These are phyloP conservation scores for Parazoanthus atlanticus DNA, from an alignment of 92 coral and sea anemone species.

Conservation along the genomic window DNA sequence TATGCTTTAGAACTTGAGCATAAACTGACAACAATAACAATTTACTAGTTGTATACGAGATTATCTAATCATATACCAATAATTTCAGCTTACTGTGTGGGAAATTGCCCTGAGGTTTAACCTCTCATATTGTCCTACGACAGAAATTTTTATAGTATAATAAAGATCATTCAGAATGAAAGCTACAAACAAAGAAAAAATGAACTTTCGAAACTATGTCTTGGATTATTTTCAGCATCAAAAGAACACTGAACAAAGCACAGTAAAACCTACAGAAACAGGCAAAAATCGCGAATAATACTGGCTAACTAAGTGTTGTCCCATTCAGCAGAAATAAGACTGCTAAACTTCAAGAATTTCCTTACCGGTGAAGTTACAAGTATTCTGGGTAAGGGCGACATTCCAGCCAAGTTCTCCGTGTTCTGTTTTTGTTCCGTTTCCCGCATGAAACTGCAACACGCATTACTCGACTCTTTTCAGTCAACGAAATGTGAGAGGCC, in stretches of 20 bases:
- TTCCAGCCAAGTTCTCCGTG: background rate
- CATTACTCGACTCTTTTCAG: background rate
- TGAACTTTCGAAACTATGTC: background rate
- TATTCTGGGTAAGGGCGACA: slow-evolving; percentile 21
- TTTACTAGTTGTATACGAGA: background rate
- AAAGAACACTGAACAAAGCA: background rate
- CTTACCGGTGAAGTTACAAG: slow-evolving; percentile 32
- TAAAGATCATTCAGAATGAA: background rate
- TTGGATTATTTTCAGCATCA: background rate
- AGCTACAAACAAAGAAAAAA: too few relatives aligned
- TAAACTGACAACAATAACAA: background rate
- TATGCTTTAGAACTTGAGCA: background rate
- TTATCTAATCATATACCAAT: background rate
- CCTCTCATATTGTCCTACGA: background rate
- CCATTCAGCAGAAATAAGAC: background rate
- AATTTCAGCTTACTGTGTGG: background rate
- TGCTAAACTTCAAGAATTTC: background rate
- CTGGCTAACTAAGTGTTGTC: background rate
- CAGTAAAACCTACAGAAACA: background rate
- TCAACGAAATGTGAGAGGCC: background rate
- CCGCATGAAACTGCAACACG: background rate
- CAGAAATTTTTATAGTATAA: background rate
- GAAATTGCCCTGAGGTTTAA: background rate
- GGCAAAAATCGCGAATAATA: background rate
- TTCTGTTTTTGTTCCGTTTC: slow-evolving; percentile 5